These are phyloP conservation scores for Hydrochoerus hydrochaeris DNA, from an alignment of 2,113 vertebrate species.

Conservation along the genomic window DNA sequence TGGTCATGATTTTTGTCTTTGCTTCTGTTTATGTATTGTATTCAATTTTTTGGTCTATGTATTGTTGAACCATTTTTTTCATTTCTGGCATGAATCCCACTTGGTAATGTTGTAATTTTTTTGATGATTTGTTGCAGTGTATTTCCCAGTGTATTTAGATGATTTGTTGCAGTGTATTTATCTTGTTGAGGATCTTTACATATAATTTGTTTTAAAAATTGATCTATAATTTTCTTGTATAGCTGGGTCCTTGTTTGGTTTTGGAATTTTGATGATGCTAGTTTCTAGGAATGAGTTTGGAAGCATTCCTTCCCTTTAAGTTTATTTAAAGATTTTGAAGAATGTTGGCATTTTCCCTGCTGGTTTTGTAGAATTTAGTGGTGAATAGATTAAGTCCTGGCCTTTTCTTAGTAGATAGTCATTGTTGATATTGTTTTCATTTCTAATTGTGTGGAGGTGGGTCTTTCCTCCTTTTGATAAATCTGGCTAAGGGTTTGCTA, in stretches of 20 bases:
- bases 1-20: background rate
- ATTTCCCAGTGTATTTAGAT: background rate
- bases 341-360: background rate
- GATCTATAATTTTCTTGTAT: background rate
- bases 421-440: background rate
- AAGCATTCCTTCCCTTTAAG: background rate
- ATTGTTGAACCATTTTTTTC: background rate
- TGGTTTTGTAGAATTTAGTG: background rate
- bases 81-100: background rate
- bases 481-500: background rate
- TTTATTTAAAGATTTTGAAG: background rate
- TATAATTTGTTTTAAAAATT: background rate
- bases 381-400: background rate
- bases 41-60: background rate
- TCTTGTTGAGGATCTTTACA: background rate
- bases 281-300: background rate
- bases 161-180: background rate
- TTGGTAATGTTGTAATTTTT: background rate
- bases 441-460: background rate
- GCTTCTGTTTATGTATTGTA: background rate
- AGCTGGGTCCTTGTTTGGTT: background rate
- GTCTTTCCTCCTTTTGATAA: background rate
- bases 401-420: background rate
- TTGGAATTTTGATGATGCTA: background rate
- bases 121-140: background rate